Evolutionary conservation across 2,113 vertebrate genomes (phyloP), one percentile per base, ranked within the genome.

Genomic region (Orycteropus afer): DNA sequence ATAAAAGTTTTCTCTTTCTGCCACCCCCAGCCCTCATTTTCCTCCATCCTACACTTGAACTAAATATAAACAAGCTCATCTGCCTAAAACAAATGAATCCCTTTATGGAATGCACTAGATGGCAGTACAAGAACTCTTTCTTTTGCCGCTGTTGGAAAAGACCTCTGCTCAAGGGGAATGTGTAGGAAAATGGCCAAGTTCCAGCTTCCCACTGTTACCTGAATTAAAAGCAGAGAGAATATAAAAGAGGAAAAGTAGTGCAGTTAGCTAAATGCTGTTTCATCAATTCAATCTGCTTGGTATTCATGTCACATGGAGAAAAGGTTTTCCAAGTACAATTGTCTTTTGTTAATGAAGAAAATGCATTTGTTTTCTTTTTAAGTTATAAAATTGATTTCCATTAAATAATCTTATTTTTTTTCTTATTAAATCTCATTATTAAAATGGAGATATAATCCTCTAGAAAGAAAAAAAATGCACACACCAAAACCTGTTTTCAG

Each of bases 171-270:
- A n/a, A 51, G 13, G 23, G 55, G 42, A 67, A 55, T 11, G 69
- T 20, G 5, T 3, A 20, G 59, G 77, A 76, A 53, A 67, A 87
- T 14, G 14, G 84, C 37, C 86, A 40, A 40, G 29, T 69, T 89
- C 65, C 80, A 73, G 83, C 83, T 93, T 92, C 84, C 89, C 65
- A 42, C 91, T 76, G 89, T 53, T 80, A 49, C 77, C 34, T 57
- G 94, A 92, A 80, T 55, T 89, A 94, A 97, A 87, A 78, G 80
- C 96, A 90, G 83, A 86, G 49, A 65, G 79, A 89, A 49, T 13
- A 11, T 5, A n/a, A 69, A 92, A 90, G 47, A 77, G 80, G 74
- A 65, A 90, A 86, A 77, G 78, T 8, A 47, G 63, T 40, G 3
- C n/a, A 8, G 88, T 37, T 79, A 87, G 69, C 57, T 69, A 77